phyloP scores from a whole-genome alignment of 1,140 invertebrate genomes.

The Trinorchestia longiramus region DNA sequence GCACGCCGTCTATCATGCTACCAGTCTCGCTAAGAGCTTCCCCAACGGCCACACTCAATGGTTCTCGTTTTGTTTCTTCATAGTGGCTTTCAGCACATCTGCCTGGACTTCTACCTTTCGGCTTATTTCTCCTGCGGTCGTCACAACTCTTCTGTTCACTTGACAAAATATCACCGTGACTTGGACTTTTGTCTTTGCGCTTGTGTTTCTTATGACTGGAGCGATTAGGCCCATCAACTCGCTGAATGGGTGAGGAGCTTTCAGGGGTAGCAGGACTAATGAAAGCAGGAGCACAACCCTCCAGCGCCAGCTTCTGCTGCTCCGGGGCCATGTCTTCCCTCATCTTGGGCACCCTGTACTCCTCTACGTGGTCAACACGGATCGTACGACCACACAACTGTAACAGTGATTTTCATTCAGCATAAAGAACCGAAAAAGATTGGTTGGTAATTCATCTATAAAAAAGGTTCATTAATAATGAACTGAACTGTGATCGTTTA shows the following conservation, averaged over 20 bases:
- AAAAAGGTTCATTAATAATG: too few relatives aligned
- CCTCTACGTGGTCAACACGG: constrained; percentile 92
- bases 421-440: too few relatives aligned
- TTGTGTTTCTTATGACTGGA: neutral
- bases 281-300: constrained; percentile 83
- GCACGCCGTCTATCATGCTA: neutral
- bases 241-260: neutral
- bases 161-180: neutral
- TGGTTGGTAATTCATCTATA: too few relatives aligned
- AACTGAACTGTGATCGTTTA: too few relatives aligned
- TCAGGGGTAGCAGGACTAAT: neutral
- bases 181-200: neutral
- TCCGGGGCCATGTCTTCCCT: constrained; percentile 85
- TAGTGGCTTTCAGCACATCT: neutral
- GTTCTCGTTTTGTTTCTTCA: neutral
- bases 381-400: constrained; percentile 75
- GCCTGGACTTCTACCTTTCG: neutral
- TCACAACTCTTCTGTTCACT: neutral
- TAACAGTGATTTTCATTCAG: neutral
- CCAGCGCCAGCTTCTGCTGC: constrained; percentile 80
- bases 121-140: neutral
- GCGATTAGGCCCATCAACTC: neutral
- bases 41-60: neutral
- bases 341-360: constrained; percentile 94
- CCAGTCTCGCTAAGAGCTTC: neutral